phyloP scores from a whole-genome alignment of 92 coral and sea anemone species.

The Porites cylindrica region DNA sequence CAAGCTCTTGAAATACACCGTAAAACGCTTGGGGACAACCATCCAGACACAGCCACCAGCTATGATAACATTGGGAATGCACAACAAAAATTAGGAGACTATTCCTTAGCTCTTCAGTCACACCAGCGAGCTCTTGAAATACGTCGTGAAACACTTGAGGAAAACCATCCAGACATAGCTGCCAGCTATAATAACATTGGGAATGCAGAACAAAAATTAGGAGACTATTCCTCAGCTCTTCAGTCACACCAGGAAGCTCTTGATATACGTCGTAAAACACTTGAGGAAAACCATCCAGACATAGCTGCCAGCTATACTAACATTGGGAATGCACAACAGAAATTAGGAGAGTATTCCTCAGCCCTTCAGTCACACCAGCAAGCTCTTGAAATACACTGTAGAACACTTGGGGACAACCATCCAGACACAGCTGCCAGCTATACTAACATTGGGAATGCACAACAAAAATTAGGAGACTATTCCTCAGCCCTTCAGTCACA shows the following conservation, averaged over 20 bases:
- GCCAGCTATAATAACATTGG: conserved; percentile 5
- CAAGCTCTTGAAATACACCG: neutral
- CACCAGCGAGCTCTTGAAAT: conserved; percentile 4
- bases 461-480: too few species aligned
- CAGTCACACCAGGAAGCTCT: conserved; percentile 22
- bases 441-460: too few species aligned
- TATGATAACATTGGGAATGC: neutral
- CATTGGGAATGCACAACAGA: neutral
- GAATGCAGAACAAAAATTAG: neutral
- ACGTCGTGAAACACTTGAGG: neutral
- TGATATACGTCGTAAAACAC: neutral
- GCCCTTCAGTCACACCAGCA: conserved; percentile 6
- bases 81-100: too few species aligned
- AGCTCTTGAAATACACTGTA: too few species aligned
- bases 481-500: neutral
- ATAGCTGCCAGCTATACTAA: neutral
- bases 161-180: conserved; percentile 18
- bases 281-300: conserved; percentile 21
- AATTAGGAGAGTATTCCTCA: neutral
- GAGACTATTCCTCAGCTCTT: conserved; percentile 2
- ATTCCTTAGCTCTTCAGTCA: too few species aligned
- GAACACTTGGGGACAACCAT: too few species aligned
- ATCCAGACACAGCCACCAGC: neutral
- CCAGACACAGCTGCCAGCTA: too few species aligned
- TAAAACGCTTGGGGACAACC: too few species aligned